Percentiles rank a stretch among this genome's conserved stretches.
These are phyloP conservation scores for Gorsachius magnificus DNA, from an alignment of 2,797 vertebrate genomes.

Conservation along the genomic window DNA sequence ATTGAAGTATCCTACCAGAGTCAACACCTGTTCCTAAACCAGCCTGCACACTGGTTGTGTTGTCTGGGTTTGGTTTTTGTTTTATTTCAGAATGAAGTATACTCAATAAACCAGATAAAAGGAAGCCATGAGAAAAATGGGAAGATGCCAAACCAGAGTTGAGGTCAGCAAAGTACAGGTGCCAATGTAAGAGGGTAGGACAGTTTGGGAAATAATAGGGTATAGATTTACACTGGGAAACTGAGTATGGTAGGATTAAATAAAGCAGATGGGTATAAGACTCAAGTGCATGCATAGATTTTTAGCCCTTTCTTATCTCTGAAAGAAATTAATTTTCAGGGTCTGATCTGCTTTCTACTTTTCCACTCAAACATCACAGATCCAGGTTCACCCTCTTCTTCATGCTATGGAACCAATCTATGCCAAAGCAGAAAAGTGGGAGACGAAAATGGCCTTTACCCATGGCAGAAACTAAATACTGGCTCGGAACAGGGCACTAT, in stretches of 20 bases:
- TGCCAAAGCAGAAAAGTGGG: neutral
- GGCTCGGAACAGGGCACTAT: neutral
- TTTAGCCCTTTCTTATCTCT: neutral
- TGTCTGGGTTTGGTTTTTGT: neutral
- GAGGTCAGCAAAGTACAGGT: neutral
- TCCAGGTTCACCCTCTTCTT: neutral
- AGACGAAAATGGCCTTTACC: neutral
- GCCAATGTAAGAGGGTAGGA: neutral
- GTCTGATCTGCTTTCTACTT: neutral
- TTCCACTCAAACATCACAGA: neutral
- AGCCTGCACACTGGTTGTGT: neutral
- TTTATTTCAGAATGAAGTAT: neutral
- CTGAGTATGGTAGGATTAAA: neutral
- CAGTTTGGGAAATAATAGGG: neutral
- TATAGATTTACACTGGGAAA: neutral
- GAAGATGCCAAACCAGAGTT: neutral
- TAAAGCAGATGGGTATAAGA: neutral
- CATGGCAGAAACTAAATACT: neutral
- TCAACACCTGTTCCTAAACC: slow-evolving; percentile 6
- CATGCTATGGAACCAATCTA: neutral
- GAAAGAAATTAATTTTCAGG: neutral
- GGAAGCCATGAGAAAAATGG: neutral
- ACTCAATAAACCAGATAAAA: neutral
- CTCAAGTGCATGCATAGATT: neutral
- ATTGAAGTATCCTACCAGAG: neutral